Percentiles rank a stretch among this genome's conserved stretches.
These are phyloP conservation scores for Molothrus ater DNA, from an alignment of 2,797 vertebrate species.

Conservation along the genomic window DNA sequence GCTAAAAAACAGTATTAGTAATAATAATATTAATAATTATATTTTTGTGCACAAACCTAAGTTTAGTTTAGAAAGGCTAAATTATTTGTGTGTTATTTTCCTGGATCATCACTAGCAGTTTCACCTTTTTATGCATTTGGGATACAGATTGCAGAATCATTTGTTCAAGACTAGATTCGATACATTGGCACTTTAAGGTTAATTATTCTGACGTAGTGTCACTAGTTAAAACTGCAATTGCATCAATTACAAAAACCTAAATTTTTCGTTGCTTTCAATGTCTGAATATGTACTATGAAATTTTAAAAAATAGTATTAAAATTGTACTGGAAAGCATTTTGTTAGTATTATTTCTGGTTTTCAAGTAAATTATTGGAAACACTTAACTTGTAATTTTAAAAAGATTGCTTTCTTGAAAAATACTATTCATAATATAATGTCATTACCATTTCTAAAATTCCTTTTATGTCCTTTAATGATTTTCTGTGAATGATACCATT, in stretches of 20 bases:
- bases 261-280: background rate
- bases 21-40: background rate
- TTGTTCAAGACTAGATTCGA: background rate
- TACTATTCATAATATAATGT: background rate
- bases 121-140: background rate
- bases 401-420: background rate
- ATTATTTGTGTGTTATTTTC: background rate
- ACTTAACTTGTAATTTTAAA: background rate
- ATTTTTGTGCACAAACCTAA: background rate
- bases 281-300: background rate
- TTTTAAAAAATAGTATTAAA: background rate
- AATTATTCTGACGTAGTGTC: background rate
- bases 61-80: background rate
- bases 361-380: background rate
- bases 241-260: background rate
- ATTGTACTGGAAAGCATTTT: background rate
- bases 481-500: conserved; percentile 42
- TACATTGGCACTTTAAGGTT: background rate
- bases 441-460: conserved; percentile 1
- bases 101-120: background rate
- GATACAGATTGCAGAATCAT: background rate
- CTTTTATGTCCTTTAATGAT: background rate
- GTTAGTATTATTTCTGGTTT: background rate
- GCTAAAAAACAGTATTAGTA: background rate
- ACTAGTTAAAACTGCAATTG: background rate